A percentile compares a stretch with the other conserved stretches of the same genome.
Conservation (phyloP, 1,140 invertebrate species). For the Odontomachus brunneus region DNA sequence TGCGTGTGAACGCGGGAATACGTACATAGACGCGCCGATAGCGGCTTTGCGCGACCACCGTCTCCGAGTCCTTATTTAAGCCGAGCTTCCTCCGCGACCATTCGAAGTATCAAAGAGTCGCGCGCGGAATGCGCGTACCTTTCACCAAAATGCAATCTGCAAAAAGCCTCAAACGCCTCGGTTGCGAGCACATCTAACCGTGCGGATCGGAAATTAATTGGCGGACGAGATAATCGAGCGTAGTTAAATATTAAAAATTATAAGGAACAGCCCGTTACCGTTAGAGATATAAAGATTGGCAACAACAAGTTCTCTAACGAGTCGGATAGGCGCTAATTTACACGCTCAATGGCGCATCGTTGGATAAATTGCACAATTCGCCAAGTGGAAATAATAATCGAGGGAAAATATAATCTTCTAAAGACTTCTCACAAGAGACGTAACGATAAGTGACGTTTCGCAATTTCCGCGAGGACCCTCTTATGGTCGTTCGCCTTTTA, state of each 20-base stretch:
- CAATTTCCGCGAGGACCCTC: background rate
- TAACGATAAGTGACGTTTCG: background rate
- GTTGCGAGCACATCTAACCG: background rate
- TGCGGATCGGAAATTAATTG: background rate
- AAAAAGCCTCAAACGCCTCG: background rate
- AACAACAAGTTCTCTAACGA: background rate
- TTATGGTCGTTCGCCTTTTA: constrained; percentile 8
- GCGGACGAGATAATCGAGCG: background rate
- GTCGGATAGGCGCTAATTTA: background rate
- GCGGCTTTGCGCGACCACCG: background rate
- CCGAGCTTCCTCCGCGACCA: background rate
- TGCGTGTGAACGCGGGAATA: constrained; percentile 37
- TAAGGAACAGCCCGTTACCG: too few species aligned
- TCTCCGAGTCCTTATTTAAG: background rate
- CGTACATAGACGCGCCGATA: background rate
- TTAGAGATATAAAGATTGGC: background rate
- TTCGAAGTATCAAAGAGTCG: background rate
- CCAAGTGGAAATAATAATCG: too few species aligned
- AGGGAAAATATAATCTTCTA: too few species aligned
- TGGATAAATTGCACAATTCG: background rate
- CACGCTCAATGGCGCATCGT: background rate
- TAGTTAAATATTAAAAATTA: background rate
- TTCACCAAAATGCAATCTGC: background rate
- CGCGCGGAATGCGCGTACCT: too few species aligned
- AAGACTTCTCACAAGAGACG: background rate